Evolutionary conservation across 2,888 invertebrate genomes (phyloP), one percentile per base, ranked within the genome.

Genomic region (Drosophila fulvimacula): DNA sequence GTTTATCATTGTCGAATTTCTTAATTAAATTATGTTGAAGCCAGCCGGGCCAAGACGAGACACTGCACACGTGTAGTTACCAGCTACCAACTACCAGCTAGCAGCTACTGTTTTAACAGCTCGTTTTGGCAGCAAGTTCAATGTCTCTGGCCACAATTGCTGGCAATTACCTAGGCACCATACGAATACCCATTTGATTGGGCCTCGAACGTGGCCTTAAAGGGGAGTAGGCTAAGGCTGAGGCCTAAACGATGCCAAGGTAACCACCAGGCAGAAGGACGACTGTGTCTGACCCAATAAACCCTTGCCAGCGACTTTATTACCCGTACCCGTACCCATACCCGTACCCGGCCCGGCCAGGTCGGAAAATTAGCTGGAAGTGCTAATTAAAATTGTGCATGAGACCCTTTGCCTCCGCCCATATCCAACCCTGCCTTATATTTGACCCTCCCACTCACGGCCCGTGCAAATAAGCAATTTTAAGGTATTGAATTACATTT

Each of bases 1-100:
- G 73, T 76, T 82, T 84, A 84, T 82, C 82, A 79, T 88, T 82
- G 88, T 75, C 82, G 82, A 85, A 84, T 84, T 84, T 88, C 75
- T 88, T 73, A 85, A 88, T 88, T 80, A 88, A 88, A 77, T 74
- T 69, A 79, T 73, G 80, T 71, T 70, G 60, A 68, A 69, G 69
- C 48, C 53, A 19, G 66, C 39, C 64, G 38, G 24, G 27, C n/a
- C n/a, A 1, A 65, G 65, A 52, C 55, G 55, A 56, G 61, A 61
- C 41, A 63, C 13, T 48, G 48, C 65, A 53, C 78, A 79, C 76
- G 76, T 73, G 68, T 64, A 68, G 73, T 36, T 21, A 13, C 5
- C 32, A 36, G n/a, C 36, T 21, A 34, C 13, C n/a, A 46, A 30
- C 30, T 10, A 27, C 0, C 17, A 48, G 19, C 13, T 7, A 51